These are phyloP conservation scores for Sinonovacula constricta DNA, from an alignment of 1,140 invertebrate species.

Conservation along the genomic window DNA sequence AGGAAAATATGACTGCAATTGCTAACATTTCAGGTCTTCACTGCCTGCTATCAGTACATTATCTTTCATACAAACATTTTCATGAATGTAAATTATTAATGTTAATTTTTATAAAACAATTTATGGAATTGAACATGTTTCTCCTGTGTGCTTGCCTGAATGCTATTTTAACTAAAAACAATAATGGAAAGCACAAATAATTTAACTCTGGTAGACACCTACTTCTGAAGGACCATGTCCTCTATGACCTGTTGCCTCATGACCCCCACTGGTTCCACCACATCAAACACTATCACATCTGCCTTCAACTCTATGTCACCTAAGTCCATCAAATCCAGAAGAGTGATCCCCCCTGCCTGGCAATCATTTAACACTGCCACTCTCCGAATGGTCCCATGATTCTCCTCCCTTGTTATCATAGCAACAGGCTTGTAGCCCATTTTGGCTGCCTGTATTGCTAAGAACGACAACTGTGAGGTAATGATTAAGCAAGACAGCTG, in stretches of 20 bases:
- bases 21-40: too few relatives aligned
- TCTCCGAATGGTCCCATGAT: constrained; percentile 50
- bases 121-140: too few relatives aligned
- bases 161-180: too few relatives aligned
- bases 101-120: too few relatives aligned
- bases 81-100: too few relatives aligned
- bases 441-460: constrained; percentile 58
- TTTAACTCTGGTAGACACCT: too few relatives aligned
- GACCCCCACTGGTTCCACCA: constrained; percentile 68
- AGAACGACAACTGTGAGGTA: constrained; percentile 58
- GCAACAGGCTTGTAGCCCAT: constrained; percentile 49
- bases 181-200: too few relatives aligned
- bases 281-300: constrained; percentile 62
- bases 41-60: too few relatives aligned
- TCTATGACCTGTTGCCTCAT: constrained; percentile 68
- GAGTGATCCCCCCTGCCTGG: constrained; percentile 28
- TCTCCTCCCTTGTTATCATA: constrained; percentile 44
- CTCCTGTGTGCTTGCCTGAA: too few relatives aligned
- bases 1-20: too few relatives aligned
- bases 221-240: constrained; percentile 68
- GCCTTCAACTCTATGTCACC: constrained; percentile 42
- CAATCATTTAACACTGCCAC: constrained; percentile 55
- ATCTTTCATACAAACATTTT: too few relatives aligned
- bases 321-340: constrained; percentile 45
- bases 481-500: constrained; percentile 53